Evolutionary conservation across 2,888 invertebrate genomes (phyloP), one percentile per base, ranked within the genome.

Genomic region (Drosophila paramelanica): DNA sequence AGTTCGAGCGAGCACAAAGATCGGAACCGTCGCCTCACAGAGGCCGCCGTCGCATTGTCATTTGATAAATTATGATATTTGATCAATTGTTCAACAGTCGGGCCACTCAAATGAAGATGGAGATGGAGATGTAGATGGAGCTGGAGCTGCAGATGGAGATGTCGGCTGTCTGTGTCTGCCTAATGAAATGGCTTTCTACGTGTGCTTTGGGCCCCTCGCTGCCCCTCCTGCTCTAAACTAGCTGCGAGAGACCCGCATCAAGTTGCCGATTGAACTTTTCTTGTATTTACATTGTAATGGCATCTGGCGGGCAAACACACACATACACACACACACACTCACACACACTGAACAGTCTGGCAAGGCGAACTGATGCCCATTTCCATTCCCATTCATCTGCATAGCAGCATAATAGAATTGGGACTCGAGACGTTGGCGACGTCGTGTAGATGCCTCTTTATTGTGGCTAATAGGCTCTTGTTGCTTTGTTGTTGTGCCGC

Each of bases 1-100:
- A 75, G 80, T 68, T 58, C 57, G 45, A 67, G 33, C 41, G 49
- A 49, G 45, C 58, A 38, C 51, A 73, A 46, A 80, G 75, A 84
- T 76, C 73, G 75, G 49, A 75, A 68, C 68, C 75, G 75, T 75
- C 58, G 78, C 73, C 79, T 79, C 79, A 77, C 79, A 79, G 82
- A 82, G 78, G 82, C 84, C 75, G 83, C 72, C 79, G 80, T 75
- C 74, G 81, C 78, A 82, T 88, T 86, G 88, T 85, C 88, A 85
- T 87, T 89, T 88, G 89, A 89, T 89, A 89, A 89, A 89, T 89
- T 89, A 87, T 85, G 87, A 83, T 89, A 89, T 89, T 89, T 89
- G 89, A 89, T 88, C 89, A 89, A 88, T 89, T 89, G 89, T 88
- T 89, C 79, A 85, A 67, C 73, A 58, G 73, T 62, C 77, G 64